These are phyloP conservation scores for Chelonus formosanus DNA, from an alignment of 2,888 invertebrate species.

Conservation along the genomic window DNA sequence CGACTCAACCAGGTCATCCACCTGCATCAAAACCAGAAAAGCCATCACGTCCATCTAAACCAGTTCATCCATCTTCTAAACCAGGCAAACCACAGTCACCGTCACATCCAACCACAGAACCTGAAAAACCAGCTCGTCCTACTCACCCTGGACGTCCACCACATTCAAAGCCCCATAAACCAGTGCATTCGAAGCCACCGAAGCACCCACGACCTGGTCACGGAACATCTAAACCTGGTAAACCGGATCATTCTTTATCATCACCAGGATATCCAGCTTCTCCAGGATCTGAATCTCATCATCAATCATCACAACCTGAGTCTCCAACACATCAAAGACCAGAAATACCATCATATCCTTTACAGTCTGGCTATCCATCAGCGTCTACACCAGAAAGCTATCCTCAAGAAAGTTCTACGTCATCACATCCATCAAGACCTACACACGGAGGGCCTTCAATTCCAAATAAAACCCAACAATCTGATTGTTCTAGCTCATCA, in stretches of 20 bases:
- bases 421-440: no score
- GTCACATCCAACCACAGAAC: not conserved
- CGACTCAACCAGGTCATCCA: constrained; percentile 40
- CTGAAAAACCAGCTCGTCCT: not conserved
- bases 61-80: constrained; percentile 35
- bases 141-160: no score
- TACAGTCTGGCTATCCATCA: constrained; percentile 12
- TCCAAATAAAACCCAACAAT: no score
- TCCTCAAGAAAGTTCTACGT: no score
- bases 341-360: no score
- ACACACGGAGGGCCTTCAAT: no score
- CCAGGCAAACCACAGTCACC: constrained; percentile 4
- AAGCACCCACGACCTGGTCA: not conserved
- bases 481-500: no score
- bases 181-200: not conserved
- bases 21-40: constrained; percentile 38
- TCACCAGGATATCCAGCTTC: constrained; percentile 47
- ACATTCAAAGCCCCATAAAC: not conserved
- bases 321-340: no score
- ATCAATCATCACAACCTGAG: no score
- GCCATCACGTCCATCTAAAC: constrained; percentile 50
- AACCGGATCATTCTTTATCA: constrained; percentile 48
- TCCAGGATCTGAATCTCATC: constrained; percentile 5
- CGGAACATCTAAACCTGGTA: constrained; percentile 5
- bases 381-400: no score